Base-by-base conservation (phyloP, 1,140 invertebrate genomes). In the Drosophila micromelanica region DNA sequence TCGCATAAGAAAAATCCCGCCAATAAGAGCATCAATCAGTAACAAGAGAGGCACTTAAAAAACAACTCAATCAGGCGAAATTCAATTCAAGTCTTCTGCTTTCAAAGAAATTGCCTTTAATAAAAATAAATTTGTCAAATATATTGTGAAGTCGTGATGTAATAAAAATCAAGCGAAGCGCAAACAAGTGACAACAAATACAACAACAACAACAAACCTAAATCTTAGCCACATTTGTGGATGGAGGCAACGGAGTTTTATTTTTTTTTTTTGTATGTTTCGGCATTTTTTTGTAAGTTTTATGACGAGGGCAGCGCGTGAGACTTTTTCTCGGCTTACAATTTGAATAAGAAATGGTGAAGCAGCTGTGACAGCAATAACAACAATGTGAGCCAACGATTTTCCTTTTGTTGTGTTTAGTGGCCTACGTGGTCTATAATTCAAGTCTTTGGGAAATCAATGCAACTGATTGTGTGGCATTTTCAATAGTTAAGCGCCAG, bases 71-170 rank as follows among this genome's bases (percentile, higher is more conserved):
- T 84, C 81, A 84, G 70, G 63, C 75, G 43, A 84, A 75, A 84
- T 84, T 84, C 69, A 80, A 85, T 85, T 86, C 80, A 76, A 76
- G 80, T 68, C 76, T 67, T 61, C 67, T n/a, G 76, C 72, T 68
- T 78, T 48, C 64, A 75, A 84, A 80, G 80, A 85, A 85, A 85
- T 85, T 78, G 81, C 62, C 67, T 75, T 77, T 86, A 85, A 81
- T 85, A 79, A 86, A 86, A 86, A 86, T 85, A 86, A 81, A 85
- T 86, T 85, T 85, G 78, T 85, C 81, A 85, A 85, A 86, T 78
- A 78, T 80, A 80, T 86, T 86, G 82, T 74, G 49, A 37, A 86
- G 73, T 82, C 81, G 81, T 85, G 81, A 85, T 76, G 78, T 60
- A 86, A 85, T 85, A 85, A 85, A 84, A 43, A 27, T 0, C 27